Conservation (phyloP, 1,140 invertebrate genomes). For the Penaeus japonicus region DNA sequence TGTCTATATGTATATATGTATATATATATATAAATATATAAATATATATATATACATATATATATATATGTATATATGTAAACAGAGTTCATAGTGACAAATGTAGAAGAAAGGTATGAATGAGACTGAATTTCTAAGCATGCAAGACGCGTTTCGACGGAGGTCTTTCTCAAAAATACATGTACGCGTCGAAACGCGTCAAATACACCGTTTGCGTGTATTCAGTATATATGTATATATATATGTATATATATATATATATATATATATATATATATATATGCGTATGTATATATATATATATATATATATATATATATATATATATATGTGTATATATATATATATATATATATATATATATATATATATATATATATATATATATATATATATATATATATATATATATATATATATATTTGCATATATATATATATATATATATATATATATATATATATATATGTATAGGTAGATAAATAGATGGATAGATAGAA, state of each 20-base stretch:
- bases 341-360: neutral
- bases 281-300: neutral
- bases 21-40: neutral
- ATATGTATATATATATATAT: neutral
- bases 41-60: conserved; percentile 1
- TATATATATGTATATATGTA: neutral
- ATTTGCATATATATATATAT: conserved; percentile 8
- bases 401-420: conserved; percentile 13
- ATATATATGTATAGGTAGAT: conserved; percentile 13
- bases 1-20: too few species aligned
- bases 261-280: neutral
- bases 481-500: too few species aligned
- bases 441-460: conserved; percentile 13
- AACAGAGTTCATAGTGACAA: too few species aligned
- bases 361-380: conserved; percentile 13
- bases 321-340: conserved; percentile 13
- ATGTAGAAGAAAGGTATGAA: too few species aligned
- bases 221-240: neutral
- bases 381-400: conserved; percentile 13
- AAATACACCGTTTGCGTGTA: neutral
- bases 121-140: too few species aligned
- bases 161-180: too few species aligned
- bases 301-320: conserved; percentile 13
- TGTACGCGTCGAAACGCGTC: too few species aligned
- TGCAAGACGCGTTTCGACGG: too few species aligned